Evolutionary conservation across 2,113 vertebrate genomes (phyloP).

Genomic region (Burhinus oedicnemus): DNA sequence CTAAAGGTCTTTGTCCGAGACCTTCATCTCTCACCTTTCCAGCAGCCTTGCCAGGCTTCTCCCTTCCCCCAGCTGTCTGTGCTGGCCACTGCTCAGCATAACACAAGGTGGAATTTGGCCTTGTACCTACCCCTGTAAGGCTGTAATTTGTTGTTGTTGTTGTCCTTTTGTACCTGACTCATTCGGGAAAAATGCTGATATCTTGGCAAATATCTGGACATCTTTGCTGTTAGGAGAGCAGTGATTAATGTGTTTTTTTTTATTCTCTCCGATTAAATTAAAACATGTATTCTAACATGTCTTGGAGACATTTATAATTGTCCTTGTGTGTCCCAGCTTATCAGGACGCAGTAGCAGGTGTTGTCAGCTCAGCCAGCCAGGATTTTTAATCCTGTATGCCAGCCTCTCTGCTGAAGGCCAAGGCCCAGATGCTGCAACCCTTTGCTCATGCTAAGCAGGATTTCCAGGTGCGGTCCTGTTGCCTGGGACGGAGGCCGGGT

Average conservation of each 20-base stretch:
- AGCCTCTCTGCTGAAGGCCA: constrained; percentile 40
- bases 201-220: constrained; percentile 64
- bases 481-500: neutral
- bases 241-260: constrained; percentile 66
- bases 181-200: neutral
- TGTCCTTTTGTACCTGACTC: constrained; percentile 52
- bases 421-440: neutral
- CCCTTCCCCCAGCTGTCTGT: neutral
- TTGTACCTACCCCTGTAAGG: constrained; percentile 17
- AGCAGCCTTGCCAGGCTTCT: neutral
- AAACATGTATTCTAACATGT: constrained; percentile 56
- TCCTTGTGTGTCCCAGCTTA: constrained; percentile 60
- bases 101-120: constrained; percentile 40
- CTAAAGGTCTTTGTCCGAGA: neutral
- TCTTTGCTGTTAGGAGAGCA: constrained; percentile 49
- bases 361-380: constrained; percentile 40
- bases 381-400: constrained; percentile 23
- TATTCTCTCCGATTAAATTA: constrained; percentile 64
- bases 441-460: neutral
- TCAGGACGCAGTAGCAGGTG: constrained; percentile 50
- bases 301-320: constrained; percentile 63
- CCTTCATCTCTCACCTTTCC: neutral
- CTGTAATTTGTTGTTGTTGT: constrained; percentile 20
- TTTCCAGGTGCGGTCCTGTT: neutral
- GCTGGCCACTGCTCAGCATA: constrained; percentile 4